Conservation (phyloP, 2,113 vertebrate genomes). For the Strix uralensis region DNA sequence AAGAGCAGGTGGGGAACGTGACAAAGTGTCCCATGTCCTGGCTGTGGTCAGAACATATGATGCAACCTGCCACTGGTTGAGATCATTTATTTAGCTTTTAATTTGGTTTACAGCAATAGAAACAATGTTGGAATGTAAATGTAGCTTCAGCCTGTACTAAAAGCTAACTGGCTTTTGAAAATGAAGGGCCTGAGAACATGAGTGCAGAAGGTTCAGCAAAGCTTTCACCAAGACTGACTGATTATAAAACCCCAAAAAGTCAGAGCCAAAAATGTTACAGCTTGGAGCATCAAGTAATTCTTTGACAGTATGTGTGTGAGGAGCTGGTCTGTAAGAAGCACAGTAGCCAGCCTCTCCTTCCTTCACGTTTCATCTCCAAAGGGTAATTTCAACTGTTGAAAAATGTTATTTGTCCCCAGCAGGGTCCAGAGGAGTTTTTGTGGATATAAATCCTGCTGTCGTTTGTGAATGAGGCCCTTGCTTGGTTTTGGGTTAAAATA, state of each 20-base stretch:
- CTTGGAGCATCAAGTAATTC: rapidly evolving
- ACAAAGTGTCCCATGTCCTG: no score
- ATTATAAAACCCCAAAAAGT: neutral
- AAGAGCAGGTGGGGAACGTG: neutral
- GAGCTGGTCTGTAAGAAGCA: neutral
- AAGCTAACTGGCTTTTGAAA: neutral
- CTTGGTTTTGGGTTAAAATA: neutral
- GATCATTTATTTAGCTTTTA: neutral
- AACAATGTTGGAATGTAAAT: neutral
- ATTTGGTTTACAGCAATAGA: neutral
- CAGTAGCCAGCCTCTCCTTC: neutral
- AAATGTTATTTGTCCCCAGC: neutral
- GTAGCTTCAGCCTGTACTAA: neutral
- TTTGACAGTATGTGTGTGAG: no score
- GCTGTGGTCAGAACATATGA: neutral
- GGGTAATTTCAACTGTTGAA: neutral
- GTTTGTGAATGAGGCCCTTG: neutral
- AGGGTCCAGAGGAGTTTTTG: neutral
- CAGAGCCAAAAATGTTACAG: neutral
- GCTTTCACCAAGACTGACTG: neutral
- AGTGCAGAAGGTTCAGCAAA: neutral
- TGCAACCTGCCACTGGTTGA: neutral
- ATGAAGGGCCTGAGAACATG: neutral
- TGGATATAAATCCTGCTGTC: neutral
- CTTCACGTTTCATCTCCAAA: neutral